Percentiles rank a stretch among this genome's conserved stretches.
Evolutionary conservation across 2,888 invertebrate genomes (phyloP).

Genomic region (Temnothorax ravouxi): DNA sequence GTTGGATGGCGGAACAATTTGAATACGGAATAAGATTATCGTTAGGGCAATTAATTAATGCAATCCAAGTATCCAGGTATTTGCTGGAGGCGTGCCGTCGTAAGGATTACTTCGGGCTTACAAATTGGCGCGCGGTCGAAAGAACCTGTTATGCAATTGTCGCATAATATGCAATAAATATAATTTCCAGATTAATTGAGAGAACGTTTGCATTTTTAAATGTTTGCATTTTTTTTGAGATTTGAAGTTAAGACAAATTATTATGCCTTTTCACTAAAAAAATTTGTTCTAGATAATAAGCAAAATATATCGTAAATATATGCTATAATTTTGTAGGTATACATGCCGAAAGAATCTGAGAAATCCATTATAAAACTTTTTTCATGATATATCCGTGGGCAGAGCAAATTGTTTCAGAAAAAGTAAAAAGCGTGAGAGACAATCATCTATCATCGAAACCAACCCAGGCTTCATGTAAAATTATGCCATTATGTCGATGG

Average conservation of each 20-base stretch:
- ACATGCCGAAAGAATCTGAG: neutral
- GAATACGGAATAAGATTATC: constrained; percentile 77
- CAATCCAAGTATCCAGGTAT: constrained; percentile 72
- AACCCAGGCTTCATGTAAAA: constrained; percentile 27
- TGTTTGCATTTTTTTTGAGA: neutral
- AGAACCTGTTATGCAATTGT: neutral
- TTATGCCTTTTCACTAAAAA: neutral
- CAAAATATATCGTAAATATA: neutral
- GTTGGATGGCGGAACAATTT: constrained; percentile 75
- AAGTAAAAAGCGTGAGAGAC: neutral
- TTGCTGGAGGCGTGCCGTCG: constrained; percentile 59
- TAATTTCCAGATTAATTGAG: constrained; percentile 4
- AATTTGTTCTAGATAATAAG: neutral
- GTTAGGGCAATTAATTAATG: constrained; percentile 76
- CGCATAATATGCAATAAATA: constrained; percentile 9
- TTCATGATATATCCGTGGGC: neutral
- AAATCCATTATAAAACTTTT: constrained; percentile 18
- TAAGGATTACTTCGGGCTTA: constrained; percentile 42
- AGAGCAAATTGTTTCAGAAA: constrained; percentile 1
- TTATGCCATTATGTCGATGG: constrained; percentile 47
- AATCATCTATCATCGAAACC: constrained; percentile 26
- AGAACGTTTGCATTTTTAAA: neutral
- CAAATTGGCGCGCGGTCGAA: neutral
- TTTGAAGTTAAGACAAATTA: neutral
- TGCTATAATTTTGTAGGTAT: neutral